Base-by-base conservation (phyloP, 2,888 invertebrate genomes). In the Drosophila atripex region DNA sequence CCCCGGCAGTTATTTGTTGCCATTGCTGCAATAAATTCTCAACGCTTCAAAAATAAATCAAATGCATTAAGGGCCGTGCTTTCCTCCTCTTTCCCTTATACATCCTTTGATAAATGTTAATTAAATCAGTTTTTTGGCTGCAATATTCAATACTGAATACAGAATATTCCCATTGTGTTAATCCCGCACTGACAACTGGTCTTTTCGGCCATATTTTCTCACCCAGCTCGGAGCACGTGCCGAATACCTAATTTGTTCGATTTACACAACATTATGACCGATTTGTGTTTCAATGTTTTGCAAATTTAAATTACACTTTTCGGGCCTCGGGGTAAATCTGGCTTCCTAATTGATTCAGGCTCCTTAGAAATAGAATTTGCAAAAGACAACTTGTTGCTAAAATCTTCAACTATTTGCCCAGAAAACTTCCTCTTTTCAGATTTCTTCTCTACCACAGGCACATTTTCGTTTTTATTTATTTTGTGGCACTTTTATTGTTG, bases 1-100 rank as follows among this genome's bases (percentile, higher is more conserved):
- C 21, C 23, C 7, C 21, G 39, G 11, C 11, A 53, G 28, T 52
- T 74, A 54, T 76, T 78, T 73, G 71, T 73, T 60, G 61, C 52
- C 78, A 58, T 49, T 68, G 55, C 41, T 46, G 71, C 54, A 71
- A 88, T 88, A 83, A 86, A 86, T 86, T 75, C 50, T 47, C 21
- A 16, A 12, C 59, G 72, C 59, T 72, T 71, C 55, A 63, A 72
- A 39, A 63, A 86, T 86, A 86, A 87, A 87, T 86, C 76, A 77
- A 85, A 64, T 73, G 51, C 72, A 80, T 71, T 72, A 68, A 75
- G 69, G 54, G 46, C 30, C 46, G 14, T 52, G 14, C 3, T 7
- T 2, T 3, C 11, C 16, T 7, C 41, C 12, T 2, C 5, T 30
- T 3, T 11, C 28, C 46, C 30, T n/a, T 3, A 25, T 0, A 25